These are phyloP conservation scores for Ochlodes sylvanus DNA, from an alignment of 2,888 invertebrate genomes.

Conservation along the genomic window DNA sequence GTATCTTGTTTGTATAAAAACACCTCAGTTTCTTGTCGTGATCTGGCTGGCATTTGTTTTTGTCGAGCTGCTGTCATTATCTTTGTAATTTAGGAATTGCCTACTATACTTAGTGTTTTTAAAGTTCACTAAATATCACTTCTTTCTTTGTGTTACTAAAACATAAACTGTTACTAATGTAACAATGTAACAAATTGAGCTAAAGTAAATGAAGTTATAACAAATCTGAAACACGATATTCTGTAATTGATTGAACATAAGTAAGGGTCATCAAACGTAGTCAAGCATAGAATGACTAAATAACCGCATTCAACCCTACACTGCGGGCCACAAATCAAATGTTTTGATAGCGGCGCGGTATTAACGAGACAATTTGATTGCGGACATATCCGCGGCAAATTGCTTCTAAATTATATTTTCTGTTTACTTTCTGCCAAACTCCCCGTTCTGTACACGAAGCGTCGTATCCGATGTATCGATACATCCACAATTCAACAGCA, in stretches of 20 bases:
- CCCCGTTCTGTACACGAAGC: conserved; percentile 68
- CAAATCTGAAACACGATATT: conserved; percentile 36
- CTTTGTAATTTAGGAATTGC: conserved; percentile 7
- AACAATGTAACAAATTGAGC: conserved; percentile 2
- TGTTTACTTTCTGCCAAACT: conserved; percentile 84
- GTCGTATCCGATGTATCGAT: conserved; percentile 37
- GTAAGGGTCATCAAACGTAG: conserved; percentile 72
- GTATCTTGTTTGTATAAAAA: conserved; percentile 22
- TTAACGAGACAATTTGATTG: conserved; percentile 86
- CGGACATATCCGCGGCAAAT: conserved; percentile 84
- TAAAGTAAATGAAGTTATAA: conserved; percentile 25
- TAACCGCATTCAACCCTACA: conserved; percentile 71
- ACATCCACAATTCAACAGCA: conserved; percentile 61
- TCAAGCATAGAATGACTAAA: conserved; percentile 74
- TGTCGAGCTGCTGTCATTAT: conserved; percentile 10
- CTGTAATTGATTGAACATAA: conserved; percentile 69
- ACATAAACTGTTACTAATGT: background rate
- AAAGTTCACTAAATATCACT: background rate
- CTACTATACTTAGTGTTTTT: background rate
- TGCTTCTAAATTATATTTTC: conserved; percentile 85
- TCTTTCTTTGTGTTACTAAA: background rate
- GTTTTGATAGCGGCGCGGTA: conserved; percentile 83
- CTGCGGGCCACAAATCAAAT: conserved; percentile 81
- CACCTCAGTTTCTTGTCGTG: conserved; percentile 10
- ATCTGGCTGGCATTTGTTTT: conserved; percentile 15